Evolutionary conservation across 2,888 invertebrate species (phyloP).

Genomic region (Entomobrya multifasciata): DNA sequence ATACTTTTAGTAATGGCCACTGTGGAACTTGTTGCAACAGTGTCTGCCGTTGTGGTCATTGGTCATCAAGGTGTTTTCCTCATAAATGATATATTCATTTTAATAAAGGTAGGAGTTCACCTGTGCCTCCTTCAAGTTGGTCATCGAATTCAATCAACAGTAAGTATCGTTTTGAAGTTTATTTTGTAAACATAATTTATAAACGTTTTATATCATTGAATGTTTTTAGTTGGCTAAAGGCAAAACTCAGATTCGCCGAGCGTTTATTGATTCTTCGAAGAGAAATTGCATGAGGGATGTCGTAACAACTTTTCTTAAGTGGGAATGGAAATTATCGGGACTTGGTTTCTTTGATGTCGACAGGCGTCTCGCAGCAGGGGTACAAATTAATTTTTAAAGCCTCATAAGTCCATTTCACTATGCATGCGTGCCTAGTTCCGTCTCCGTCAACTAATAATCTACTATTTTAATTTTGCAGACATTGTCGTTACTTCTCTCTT

Average conservation of each 20-base stretch:
- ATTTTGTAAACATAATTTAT: neutral
- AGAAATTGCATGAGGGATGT: constrained; percentile 40
- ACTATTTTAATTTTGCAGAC: constrained; percentile 31
- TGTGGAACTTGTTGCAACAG: constrained; percentile 53
- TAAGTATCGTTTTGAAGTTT: too few relatives aligned
- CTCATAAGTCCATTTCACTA: too few relatives aligned
- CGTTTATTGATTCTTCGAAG: constrained; percentile 9
- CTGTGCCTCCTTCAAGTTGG: constrained; percentile 63
- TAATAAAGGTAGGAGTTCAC: constrained; percentile 57
- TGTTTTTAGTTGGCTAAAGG: constrained; percentile 54
- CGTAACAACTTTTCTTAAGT: constrained; percentile 17
- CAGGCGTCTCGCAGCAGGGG: constrained; percentile 63
- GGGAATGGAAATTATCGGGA: constrained; percentile 66
- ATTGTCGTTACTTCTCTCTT: constrained; percentile 53
- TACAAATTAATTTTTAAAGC: too few relatives aligned
- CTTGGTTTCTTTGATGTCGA: constrained; percentile 70
- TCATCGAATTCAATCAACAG: constrained; percentile 53
- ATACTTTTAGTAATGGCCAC: constrained; percentile 61
- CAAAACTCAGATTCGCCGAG: constrained; percentile 12
- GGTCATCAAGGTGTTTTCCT: constrained; percentile 42
- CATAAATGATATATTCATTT: constrained; percentile 35
- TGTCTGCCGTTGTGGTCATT: constrained; percentile 46
- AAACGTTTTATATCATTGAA: too few relatives aligned
- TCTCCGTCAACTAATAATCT: too few relatives aligned
- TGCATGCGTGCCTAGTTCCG: too few relatives aligned